Evolutionary conservation across 2,797 vertebrate genomes (phyloP), one percentile per base, ranked within the genome.

Genomic region (Alfaro cultratus): DNA sequence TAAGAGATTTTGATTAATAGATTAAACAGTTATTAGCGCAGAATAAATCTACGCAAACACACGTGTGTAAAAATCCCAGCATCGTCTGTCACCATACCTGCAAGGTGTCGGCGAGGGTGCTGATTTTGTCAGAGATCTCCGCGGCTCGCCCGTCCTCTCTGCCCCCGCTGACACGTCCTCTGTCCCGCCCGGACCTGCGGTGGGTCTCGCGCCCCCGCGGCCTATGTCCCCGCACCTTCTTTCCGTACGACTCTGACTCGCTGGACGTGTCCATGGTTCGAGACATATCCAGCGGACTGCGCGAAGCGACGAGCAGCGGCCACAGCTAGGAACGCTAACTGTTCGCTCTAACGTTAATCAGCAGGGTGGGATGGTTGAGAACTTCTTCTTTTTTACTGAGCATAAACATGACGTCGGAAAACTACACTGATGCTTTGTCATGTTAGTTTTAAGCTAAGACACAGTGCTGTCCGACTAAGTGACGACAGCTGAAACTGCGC

Each of bases 71-170:
- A 39, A 64, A 55, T 47, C 18, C 41, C 64, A 34, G 21, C 34
- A 74, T 23, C 21, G 21, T 51, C 49, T 51, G 21, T 51, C 23
- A 51, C 8, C 21, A 8, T 90, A 99, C 98, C 97, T 99, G 96
- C 87, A 99, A 94, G 84, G 97, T 99, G 92, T 87, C 96, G 49
- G 97, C 96, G 89, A 99, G 94, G 5, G 96, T 96, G 89, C 96
- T 95, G 84, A 99, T 97, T 93, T 99, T 99, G 84, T 96, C 93
- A 0, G 97, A 96, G 81, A 98, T 96, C 79, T 95, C 95, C 70
- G 86, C 90, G 3, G 68, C 3, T 62, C 91, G 83, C 77, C 83
- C 87, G 41, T 79, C 92, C 2, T 74, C 43, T 51, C 74, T 85
- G 39, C 34, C 73, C 36, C 85, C 86, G 31, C 51, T 80, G 82